Evolutionary conservation across 2,113 vertebrate species (phyloP), one percentile per base, ranked within the genome.

Genomic region (Numenius arquata): DNA sequence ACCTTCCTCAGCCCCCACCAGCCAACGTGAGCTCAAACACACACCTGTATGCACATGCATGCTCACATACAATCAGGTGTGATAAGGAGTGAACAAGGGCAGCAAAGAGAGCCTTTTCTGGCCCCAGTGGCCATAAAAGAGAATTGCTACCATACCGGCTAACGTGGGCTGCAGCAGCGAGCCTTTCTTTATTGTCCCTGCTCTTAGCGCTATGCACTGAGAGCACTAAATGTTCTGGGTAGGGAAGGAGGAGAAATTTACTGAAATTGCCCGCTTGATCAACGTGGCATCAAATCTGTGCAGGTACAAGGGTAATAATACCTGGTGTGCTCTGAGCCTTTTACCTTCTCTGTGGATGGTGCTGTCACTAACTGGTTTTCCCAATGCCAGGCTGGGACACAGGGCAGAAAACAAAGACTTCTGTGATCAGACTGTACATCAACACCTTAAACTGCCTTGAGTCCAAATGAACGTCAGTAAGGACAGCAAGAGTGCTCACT

Each of bases 111-210:
- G 41, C 10, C 30, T 85, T 50, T 14, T 45, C 66, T 88, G 74
- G 62, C n/a, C 52, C 41, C 68, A 63, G 61, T 40, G 65, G 68
- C 50, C 50, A n/a, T 22, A 23, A 50, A 93, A 38, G 1, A 56
- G 41, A 70, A 82, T 66, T 80, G 71, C 20, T 48, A 2, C 29
- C 0, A 0, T 48, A 65, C 36, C 8, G 43, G 55, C 47, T 29
- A 75, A 58, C n/a, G 16, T 0, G 4, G 73, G 20, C 47, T 53
- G 29, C 1, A 8, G 62, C 38, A 74, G 48, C 1, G 2, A 34
- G 63, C 21, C 53, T 68, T 87, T 59, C 61, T 68, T 67, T 47
- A 18, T 63, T 0, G 0, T 40, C 32, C 11, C 32, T 67, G 59
- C 40, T 81, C 61, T 73, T 62, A 72, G 45, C 20, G 36, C 29